A percentile compares a stretch with the other conserved stretches of the same genome.
Evolutionary conservation across 2,888 invertebrate species (phyloP).

Genomic region (Sphinx pinastri): DNA sequence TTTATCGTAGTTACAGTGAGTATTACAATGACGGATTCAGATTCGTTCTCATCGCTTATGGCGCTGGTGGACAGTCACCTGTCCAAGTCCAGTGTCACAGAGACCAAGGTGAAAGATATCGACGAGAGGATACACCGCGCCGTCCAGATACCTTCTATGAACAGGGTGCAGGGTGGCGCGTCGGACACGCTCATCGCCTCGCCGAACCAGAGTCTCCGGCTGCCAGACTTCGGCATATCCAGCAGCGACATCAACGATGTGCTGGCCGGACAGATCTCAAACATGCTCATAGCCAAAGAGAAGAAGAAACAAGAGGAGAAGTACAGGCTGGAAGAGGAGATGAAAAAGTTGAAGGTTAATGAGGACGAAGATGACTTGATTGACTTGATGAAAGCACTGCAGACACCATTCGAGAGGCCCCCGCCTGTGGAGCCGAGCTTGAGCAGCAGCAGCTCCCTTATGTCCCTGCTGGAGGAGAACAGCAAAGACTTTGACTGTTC

Average conservation of each 20-base stretch:
- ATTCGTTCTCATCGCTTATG: constrained; percentile 66
- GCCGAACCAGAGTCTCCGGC: constrained; percentile 52
- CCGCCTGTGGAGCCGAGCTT: constrained; percentile 37
- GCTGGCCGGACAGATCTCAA: constrained; percentile 65
- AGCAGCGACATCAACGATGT: constrained; percentile 57
- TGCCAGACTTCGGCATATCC: constrained; percentile 54
- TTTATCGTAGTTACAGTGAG: neutral
- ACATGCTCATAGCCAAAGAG: constrained; percentile 72
- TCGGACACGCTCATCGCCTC: constrained; percentile 55
- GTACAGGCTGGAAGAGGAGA: constrained; percentile 51
- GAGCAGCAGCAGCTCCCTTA: constrained; percentile 60
- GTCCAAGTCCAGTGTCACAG: constrained; percentile 62
- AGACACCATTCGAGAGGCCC: constrained; percentile 42
- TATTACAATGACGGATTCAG: constrained; percentile 61
- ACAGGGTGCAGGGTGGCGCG: constrained; percentile 35
- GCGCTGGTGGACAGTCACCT: constrained; percentile 71
- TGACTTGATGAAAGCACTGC: constrained; percentile 64
- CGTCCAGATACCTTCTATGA: constrained; percentile 33
- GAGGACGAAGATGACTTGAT: constrained; percentile 56
- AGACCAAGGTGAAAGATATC: constrained; percentile 43
- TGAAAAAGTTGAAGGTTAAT: constrained; percentile 48
- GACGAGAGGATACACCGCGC: constrained; percentile 39
- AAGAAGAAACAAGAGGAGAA: constrained; percentile 56
- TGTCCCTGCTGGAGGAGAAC: constrained; percentile 55
- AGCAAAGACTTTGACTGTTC: constrained; percentile 32